A percentile compares a stretch with the other conserved stretches of the same genome.
These are phyloP conservation scores for Neodon shergylaensis DNA, from an alignment of 2,113 vertebrate species.

Conservation along the genomic window DNA sequence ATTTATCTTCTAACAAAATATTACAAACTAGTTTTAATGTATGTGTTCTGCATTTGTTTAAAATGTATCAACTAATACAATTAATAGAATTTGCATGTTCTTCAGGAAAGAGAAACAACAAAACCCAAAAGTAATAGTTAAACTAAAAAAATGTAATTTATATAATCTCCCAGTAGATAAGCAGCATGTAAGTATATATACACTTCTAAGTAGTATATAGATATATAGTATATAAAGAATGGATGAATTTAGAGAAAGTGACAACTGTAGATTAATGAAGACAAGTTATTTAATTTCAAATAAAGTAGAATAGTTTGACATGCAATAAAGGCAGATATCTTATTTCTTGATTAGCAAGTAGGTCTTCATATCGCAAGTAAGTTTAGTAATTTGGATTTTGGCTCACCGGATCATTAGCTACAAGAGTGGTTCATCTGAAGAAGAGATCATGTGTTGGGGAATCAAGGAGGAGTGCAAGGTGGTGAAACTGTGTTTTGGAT, in stretches of 20 bases:
- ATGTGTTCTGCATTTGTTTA: neutral
- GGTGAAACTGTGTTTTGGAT: neutral
- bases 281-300: neutral
- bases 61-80: neutral
- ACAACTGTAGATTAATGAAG: neutral
- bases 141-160: neutral
- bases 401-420: neutral
- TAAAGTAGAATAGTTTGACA: neutral
- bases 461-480: neutral
- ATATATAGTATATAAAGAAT: too few relatives aligned
- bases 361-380: neutral
- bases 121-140: neutral
- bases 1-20: constrained; percentile 11
- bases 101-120: neutral
- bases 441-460: neutral
- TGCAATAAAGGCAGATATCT: neutral
- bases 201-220: too few relatives aligned
- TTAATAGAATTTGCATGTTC: neutral
- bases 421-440: neutral
- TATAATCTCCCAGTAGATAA: neutral
- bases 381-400: neutral
- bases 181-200: too few relatives aligned
- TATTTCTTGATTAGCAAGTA: neutral
- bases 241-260: neutral
- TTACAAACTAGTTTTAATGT: neutral